Evolutionary conservation across 2,797 vertebrate species (phyloP).

Genomic region (Siniperca scherzeri): DNA sequence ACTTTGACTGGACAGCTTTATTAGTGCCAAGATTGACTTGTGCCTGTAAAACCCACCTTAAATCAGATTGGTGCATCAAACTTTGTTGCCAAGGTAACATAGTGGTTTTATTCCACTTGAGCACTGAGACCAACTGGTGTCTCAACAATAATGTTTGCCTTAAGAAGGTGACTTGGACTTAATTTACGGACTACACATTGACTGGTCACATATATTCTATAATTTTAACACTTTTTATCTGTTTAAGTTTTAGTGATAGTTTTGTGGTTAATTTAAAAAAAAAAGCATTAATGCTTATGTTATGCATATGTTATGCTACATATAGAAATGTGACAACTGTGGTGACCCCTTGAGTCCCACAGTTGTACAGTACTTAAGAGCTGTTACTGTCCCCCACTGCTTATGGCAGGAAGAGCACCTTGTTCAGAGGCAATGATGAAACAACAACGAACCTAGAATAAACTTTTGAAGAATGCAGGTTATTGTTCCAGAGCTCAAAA

Average conservation of each 20-base stretch:
- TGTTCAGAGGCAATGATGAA: background rate
- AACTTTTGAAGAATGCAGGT: conserved; percentile 15
- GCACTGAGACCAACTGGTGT: background rate
- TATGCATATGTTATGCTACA: too few relatives aligned
- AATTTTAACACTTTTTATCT: background rate
- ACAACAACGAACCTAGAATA: conserved; percentile 22
- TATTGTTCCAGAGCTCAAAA: conserved; percentile 9
- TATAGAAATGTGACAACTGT: background rate
- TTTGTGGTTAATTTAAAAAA: background rate
- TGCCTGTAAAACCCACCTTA: conserved; percentile 15
- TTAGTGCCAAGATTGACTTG: conserved; percentile 13
- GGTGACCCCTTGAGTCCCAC: background rate
- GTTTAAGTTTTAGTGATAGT: background rate
- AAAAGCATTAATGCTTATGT: background rate
- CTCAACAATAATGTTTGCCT: background rate
- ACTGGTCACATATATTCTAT: background rate
- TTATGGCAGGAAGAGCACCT: conserved; percentile 9
- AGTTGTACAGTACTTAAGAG: background rate
- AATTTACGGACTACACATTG: background rate
- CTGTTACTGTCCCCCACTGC: background rate
- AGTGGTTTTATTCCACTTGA: conserved; percentile 12
- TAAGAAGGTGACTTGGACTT: background rate
- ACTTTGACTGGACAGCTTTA: conserved; percentile 10
- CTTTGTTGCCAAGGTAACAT: conserved; percentile 20
- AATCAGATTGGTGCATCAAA: conserved; percentile 13